Base-by-base conservation (phyloP, 2,888 invertebrate genomes). In the Hoplodrina blanda region DNA sequence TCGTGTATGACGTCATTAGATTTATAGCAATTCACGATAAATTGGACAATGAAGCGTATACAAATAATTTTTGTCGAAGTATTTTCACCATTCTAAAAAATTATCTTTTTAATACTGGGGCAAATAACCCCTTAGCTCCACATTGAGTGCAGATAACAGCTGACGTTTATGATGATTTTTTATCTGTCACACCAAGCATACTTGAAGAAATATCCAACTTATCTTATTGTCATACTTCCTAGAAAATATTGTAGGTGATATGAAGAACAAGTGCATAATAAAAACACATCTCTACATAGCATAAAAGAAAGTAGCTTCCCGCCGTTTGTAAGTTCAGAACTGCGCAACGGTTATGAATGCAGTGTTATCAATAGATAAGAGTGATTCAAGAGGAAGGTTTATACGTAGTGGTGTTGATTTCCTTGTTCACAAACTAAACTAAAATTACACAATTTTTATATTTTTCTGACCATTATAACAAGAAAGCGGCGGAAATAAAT, bases 1-100 rank as follows among this genome's bases (percentile, higher is more conserved):
- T 80, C 74, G 83, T 44, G 17, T n/a, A 55, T 78, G 61, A 68
- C 68, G 44, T 74, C 73, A 67, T 19, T 49, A n/a, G 59, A 64
- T 61, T 57, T 57, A 61, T 4, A 53, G 13, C 25, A 25, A 56
- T n/a, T 68, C 68, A 79, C 54, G 33, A 33, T 46, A 53, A 20
- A 37, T 30, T 19, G 56, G 10, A n/a, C 19, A 20, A 20, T 57
- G 20, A 25, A 37, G 20, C 52, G 0, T 65, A 50, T 50, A 49
- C 15, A 33, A 61, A 61, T 44, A 13, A 19, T 41, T 41, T 3
- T 44, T 10, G 10, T 17, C 20, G 4, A 59, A 59, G 3, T n/a
- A n/a, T 8, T 20, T 37, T 33, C 37, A 55, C 8, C 15, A 44
- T 44, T 44, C 8, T 8, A 13, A 54, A 33, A 30, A 30, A 46